A percentile compares a stretch with the other conserved stretches of the same genome.
phyloP scores from a whole-genome alignment of 1,140 invertebrate species.

The Procambarus clarkii region DNA sequence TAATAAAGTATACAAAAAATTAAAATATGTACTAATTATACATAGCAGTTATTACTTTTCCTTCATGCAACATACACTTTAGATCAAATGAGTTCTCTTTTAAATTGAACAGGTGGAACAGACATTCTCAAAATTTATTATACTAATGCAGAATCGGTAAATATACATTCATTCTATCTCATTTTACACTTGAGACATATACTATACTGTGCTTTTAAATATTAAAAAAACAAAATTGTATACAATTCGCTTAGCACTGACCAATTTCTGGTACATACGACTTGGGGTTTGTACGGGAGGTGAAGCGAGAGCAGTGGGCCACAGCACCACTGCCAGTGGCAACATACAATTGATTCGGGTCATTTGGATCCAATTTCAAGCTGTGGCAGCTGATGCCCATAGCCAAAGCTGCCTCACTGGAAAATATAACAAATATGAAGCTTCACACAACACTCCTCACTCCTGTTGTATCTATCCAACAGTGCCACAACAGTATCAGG shows the following conservation, averaged over 20 bases:
- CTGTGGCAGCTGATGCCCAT: constrained; percentile 73
- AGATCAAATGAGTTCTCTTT: too few relatives aligned
- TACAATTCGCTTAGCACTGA: constrained; percentile 73
- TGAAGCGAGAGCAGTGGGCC: constrained; percentile 78
- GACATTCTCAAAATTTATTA: neutral
- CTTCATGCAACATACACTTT: too few relatives aligned
- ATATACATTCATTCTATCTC: too few relatives aligned
- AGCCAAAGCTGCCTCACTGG: constrained; percentile 34
- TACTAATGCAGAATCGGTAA: too few relatives aligned
- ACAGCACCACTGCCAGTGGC: constrained; percentile 79
- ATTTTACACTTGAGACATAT: too few relatives aligned
- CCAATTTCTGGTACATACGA: constrained; percentile 77
- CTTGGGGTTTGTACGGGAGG: constrained; percentile 76
- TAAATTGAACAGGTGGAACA: too few relatives aligned
- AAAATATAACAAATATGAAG: neutral
- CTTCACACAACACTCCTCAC: neutral
- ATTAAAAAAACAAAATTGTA: too few relatives aligned
- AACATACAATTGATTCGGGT: constrained; percentile 79
- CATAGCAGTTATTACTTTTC: too few relatives aligned
- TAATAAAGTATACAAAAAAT: too few relatives aligned
- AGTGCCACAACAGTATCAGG: too few relatives aligned
- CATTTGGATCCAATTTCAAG: constrained; percentile 77
- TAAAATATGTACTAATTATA: too few relatives aligned
- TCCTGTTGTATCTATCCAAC: neutral
- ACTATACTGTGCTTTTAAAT: too few relatives aligned